These are phyloP conservation scores for Aulostomus chinensis DNA, from an alignment of 2,797 vertebrate genomes.

Conservation along the genomic window DNA sequence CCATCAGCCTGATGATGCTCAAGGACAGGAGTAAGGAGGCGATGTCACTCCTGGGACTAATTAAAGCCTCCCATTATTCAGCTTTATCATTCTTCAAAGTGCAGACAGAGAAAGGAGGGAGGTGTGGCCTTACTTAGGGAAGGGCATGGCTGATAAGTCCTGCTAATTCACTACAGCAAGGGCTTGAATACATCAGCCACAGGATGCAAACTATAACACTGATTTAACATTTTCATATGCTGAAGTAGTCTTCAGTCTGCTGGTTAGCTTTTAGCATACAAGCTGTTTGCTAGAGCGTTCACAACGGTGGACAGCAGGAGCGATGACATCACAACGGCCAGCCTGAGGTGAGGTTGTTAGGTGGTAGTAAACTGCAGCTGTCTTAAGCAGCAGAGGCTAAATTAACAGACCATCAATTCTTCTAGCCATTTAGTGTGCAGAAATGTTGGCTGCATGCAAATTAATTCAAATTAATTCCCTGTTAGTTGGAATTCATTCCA, in stretches of 20 bases:
- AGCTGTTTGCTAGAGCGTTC: not conserved
- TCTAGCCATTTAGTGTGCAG: no score
- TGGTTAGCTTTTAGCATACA: not conserved
- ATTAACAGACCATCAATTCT: no score
- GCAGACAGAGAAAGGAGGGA: slow-evolving; percentile 3
- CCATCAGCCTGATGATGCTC: not conserved
- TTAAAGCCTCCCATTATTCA: slow-evolving; percentile 35
- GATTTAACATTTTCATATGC: no score
- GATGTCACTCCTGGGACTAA: slow-evolving; percentile 33
- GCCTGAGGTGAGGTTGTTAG: no score
- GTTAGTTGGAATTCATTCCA: no score
- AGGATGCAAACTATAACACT: no score
- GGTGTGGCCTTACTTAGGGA: not conserved
- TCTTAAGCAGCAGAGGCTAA: no score
- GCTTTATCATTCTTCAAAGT: slow-evolving; percentile 24
- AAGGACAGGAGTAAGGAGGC: slow-evolving; percentile 14
- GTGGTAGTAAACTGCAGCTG: no score
- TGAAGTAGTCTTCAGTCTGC: no score
- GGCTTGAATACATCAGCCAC: no score
- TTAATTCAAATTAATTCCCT: not conserved
- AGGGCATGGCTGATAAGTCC: not conserved
- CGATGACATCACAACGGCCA: not conserved
- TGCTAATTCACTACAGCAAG: no score
- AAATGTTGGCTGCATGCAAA: not conserved
- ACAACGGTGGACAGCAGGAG: not conserved